A percentile compares a stretch with the other conserved stretches of the same genome.
These are phyloP conservation scores for Esox niger DNA, from an alignment of 2,113 vertebrate species.

Conservation along the genomic window DNA sequence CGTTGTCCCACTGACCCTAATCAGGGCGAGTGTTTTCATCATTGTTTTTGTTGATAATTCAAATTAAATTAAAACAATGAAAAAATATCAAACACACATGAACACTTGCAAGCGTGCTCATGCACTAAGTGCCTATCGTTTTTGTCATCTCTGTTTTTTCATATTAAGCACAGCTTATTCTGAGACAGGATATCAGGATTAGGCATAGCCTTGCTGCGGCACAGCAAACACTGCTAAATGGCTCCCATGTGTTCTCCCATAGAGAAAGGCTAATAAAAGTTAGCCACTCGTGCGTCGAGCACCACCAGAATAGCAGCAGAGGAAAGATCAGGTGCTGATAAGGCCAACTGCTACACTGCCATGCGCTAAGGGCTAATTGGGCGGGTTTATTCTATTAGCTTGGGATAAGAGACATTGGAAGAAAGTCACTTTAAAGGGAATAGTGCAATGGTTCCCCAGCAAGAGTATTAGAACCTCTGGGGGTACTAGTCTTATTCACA, in stretches of 20 bases:
- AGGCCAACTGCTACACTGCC: conserved; percentile 65
- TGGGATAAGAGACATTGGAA: conserved; percentile 59
- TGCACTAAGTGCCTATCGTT: conserved; percentile 60
- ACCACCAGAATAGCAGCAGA: conserved; percentile 67
- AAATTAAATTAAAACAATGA: neutral
- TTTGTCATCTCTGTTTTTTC: conserved; percentile 74
- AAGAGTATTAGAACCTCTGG: too few relatives aligned
- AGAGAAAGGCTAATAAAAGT: conserved; percentile 65
- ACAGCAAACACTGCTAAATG: conserved; percentile 70
- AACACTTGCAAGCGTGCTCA: conserved; percentile 8
- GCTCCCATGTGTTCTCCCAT: conserved; percentile 72
- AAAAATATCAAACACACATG: neutral
- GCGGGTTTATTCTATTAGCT: conserved; percentile 74
- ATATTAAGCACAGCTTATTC: conserved; percentile 71
- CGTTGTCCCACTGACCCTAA: conserved; percentile 2
- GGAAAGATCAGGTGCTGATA: too few relatives aligned
- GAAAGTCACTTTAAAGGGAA: neutral
- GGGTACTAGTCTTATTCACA: too few relatives aligned
- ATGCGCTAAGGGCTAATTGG: conserved; percentile 69
- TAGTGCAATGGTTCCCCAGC: too few relatives aligned
- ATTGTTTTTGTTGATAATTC: neutral
- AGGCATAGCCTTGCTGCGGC: conserved; percentile 65
- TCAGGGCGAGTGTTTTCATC: too few relatives aligned
- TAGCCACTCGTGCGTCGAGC: conserved; percentile 53
- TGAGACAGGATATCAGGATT: conserved; percentile 74